Conservation (phyloP, 2,113 vertebrate genomes). For the Aix galericulata region DNA sequence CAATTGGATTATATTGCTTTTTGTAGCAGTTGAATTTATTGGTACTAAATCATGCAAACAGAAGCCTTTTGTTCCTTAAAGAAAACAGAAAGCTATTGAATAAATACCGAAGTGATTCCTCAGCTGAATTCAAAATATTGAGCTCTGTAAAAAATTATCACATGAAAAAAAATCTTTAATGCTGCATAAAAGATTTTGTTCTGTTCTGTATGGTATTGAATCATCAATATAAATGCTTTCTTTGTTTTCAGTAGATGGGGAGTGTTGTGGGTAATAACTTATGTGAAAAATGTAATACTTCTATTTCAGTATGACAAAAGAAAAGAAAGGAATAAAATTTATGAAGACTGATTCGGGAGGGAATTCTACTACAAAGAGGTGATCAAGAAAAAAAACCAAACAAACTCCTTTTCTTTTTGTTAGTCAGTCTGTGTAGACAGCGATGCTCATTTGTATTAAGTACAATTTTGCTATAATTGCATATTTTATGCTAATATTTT, state of each 20-base stretch:
- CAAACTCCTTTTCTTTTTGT: neutral
- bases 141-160: conserved; percentile 39
- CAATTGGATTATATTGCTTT: neutral
- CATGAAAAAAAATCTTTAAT: conserved; percentile 10
- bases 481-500: neutral
- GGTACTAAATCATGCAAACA: neutral
- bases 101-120: conserved; percentile 27
- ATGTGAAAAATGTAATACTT: neutral
- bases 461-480: neutral
- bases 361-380: neutral
- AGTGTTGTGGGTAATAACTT: conserved; percentile 24
- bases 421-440: neutral
- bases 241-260: neutral
- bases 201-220: neutral
- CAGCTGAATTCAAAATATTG: conserved; percentile 61
- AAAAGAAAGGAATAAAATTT: conserved; percentile 32
- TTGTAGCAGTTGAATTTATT: neutral
- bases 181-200: neutral
- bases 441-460: neutral
- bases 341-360: neutral
- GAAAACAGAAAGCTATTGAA: conserved; percentile 38
- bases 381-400: neutral
- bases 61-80: conserved; percentile 44
- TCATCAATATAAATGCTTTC: neutral
- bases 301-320: neutral